Evolutionary conservation across 2,113 vertebrate species (phyloP), one percentile per base, ranked within the genome.

Genomic region (Oreochromis aureus): DNA sequence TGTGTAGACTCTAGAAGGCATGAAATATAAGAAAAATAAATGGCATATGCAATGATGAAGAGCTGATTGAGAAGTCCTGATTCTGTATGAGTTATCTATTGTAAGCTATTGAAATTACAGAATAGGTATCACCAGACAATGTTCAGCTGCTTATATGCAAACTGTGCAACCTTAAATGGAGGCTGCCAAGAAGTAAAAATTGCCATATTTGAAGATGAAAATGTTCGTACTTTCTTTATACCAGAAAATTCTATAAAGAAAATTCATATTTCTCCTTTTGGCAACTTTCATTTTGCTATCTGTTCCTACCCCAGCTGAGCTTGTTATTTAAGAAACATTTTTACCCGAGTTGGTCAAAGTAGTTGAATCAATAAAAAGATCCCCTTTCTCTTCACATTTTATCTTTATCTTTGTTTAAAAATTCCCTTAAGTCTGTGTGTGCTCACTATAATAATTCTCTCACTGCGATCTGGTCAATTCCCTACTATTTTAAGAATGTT

Each of bases 171-270:
- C 51, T 53, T 53, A 53, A 0, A 53, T n/a, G 51, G 4, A 10
- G 48, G 19, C 51, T 3, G 51, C 18, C 51, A 18, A 53, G 19
- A 53, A 19, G 8, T 53, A 19, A 53, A 53, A 53, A 3, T 19
- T 53, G 18, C 18, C 51, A 19, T 0, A 53, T 53, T 53, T 0
- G 51, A 53, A 53, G 51, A 53, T 53, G 18, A 53, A 53, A 53
- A 53, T 53, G 0, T 19, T 53, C 19, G 48, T 53, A 19, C 48
- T 53, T 19, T 19, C 19, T 53, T 53, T 53, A 19, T 19, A 53
- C 27, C 27, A 27, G 27, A 27, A 27, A 27, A 27, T 27, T 27
- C 27, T 53, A 19, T 19, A 53, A 51, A 51, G 48, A 51, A 51
- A 51, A 19, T 51, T 53, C 48, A 53, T 19, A 9, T 53, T 19